Percentiles rank a stretch among this genome's conserved stretches.
These are phyloP conservation scores for Bombus waltoni DNA, from an alignment of 1,140 invertebrate species.

Conservation along the genomic window DNA sequence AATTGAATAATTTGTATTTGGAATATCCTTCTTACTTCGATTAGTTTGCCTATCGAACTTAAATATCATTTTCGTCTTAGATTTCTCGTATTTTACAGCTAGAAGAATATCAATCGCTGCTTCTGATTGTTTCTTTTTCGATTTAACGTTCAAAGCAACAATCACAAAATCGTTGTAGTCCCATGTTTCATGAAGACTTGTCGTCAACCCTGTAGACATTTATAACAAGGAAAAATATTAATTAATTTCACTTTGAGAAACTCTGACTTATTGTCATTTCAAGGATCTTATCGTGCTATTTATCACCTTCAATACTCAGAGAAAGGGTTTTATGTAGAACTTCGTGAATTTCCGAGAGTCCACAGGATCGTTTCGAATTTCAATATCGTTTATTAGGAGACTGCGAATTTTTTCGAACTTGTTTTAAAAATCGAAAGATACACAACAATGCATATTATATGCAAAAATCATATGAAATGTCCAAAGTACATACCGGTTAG, in stretches of 20 bases:
- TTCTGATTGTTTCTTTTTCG: constrained; percentile 82
- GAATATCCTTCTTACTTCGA: constrained; percentile 81
- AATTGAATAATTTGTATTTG: background rate
- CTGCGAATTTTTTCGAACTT: too few relatives aligned
- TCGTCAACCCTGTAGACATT: constrained; percentile 82
- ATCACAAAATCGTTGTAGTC: constrained; percentile 85
- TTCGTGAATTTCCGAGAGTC: too few relatives aligned
- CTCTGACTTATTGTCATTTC: too few relatives aligned
- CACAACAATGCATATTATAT: too few relatives aligned
- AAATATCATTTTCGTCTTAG: constrained; percentile 86
- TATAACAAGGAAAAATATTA: background rate
- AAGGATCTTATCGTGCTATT: too few relatives aligned
- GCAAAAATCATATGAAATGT: too few relatives aligned
- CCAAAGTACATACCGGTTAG: too few relatives aligned
- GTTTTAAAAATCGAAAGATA: too few relatives aligned
- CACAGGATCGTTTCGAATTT: background rate
- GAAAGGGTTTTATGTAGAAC: too few relatives aligned
- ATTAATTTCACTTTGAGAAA: background rate
- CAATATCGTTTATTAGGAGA: too few relatives aligned
- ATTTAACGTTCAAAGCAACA: constrained; percentile 85
- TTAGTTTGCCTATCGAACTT: constrained; percentile 86
- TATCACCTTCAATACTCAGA: too few relatives aligned
- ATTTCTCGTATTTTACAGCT: constrained; percentile 85
- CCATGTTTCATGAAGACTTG: constrained; percentile 84
- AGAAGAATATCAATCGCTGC: constrained; percentile 85